phyloP scores from a whole-genome alignment of 2,113 vertebrate genomes.

The Sinocyclocheilus anshuiensis region DNA sequence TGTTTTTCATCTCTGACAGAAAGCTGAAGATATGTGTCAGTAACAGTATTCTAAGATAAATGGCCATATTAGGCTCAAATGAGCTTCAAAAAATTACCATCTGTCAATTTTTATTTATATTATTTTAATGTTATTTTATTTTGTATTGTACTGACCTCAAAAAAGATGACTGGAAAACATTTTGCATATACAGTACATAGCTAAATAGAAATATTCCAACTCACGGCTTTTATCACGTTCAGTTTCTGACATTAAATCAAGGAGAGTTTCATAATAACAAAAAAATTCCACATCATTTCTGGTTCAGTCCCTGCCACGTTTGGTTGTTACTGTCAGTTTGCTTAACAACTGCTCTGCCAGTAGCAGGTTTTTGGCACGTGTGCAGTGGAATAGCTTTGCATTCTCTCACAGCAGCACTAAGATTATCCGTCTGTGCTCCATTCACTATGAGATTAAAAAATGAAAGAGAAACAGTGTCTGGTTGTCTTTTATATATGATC shows the following conservation, averaged over 20 bases:
- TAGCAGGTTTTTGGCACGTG: slow-evolving; percentile 4
- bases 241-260: neutral
- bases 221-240: neutral
- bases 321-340: slow-evolving; percentile 12
- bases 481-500: slow-evolving; percentile 15
- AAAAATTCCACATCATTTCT: neutral
- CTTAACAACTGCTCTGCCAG: slow-evolving; percentile 36
- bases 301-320: neutral
- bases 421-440: neutral
- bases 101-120: no score
- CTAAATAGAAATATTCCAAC: neutral
- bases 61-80: no score
- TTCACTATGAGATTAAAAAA: slow-evolving; percentile 13
- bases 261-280: neutral
- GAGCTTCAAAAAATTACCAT: no score
- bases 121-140: no score
- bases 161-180: no score
- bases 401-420: slow-evolving; percentile 21
- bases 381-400: slow-evolving; percentile 16
- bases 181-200: no score
- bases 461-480: slow-evolving; percentile 11
- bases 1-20: neutral
- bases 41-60: no score
- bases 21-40: no score
- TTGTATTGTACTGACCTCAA: no score